Evolutionary conservation across 2,888 invertebrate genomes (phyloP), one percentile per base, ranked within the genome.

Genomic region (Parnassius mnemosyne): DNA sequence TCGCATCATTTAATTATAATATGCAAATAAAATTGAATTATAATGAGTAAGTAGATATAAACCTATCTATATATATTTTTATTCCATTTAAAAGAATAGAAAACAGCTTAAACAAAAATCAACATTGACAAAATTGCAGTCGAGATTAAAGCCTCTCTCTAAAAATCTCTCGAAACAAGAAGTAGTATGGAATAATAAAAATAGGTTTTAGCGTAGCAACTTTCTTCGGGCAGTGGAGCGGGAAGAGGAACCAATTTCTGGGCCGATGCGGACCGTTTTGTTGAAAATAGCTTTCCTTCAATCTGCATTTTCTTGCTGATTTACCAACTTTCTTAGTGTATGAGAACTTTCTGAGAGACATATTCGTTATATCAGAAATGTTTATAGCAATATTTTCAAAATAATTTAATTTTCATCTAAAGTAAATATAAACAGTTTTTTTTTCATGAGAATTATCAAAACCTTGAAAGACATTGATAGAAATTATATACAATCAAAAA

Each of bases 291-390:
- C 89, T 88, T 89, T 87, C 85, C 87, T 89, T 88, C 88, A 89
- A 91, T 91, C 90, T 90, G 88, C 90, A 91, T 90, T 90, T 91
- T 89, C 90, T 89, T 90, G 90, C 90, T 91, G 91, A 91, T 90
- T 90, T 90, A 89, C 88, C 86, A 90, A 91, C 85, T 90, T 89
- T 84, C 85, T 84, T 87, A 83, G 74, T 78, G 80, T 81, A 69
- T 75, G 73, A 70, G 71, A 83, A 86, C 76, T 83, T 85, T 78
- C 73, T 66, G 66, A 71, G 73, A 79, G 75, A 81, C 83, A 78
- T 79, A 76, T 80, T 64, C 63, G 66, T 46, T 58, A 10, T 46
- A 73, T 71, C 72, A 67, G 71, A 75, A 70, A 69, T 82, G 83
- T 76, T 83, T 79, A 62, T 71, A 68, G 34, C 7, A 34, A 34